A percentile compares a stretch with the other conserved stretches of the same genome.
Conservation (phyloP, 2,888 invertebrate species). For the Sinhomidia bicolor region DNA sequence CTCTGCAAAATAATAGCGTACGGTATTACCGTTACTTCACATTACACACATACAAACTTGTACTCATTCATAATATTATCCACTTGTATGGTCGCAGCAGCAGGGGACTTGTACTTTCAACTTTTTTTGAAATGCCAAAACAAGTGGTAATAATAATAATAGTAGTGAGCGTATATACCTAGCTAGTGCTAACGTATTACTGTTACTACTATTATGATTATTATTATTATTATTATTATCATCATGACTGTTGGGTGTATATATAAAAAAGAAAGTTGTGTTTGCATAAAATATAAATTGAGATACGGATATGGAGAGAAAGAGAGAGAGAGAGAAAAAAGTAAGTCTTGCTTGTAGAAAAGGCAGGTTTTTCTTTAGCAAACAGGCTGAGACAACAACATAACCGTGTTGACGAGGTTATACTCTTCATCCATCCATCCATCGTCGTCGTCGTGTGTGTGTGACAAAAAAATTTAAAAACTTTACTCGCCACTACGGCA, state of each 20-base stretch:
- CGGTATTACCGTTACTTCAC: not conserved
- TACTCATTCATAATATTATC: slow-evolving; percentile 31
- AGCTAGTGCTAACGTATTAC: slow-evolving; percentile 27
- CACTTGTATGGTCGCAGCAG: slow-evolving; percentile 52
- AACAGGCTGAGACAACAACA: not conserved
- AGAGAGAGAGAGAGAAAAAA: not conserved
- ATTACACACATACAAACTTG: slow-evolving; percentile 31
- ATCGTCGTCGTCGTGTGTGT: not conserved
- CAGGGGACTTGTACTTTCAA: slow-evolving; percentile 52
- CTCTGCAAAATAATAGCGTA: no score
- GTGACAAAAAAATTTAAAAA: slow-evolving; percentile 26
- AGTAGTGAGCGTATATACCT: slow-evolving; percentile 6
- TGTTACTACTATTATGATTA: slow-evolving; percentile 12
- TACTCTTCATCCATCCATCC: not conserved
- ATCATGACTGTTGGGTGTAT: not conserved
- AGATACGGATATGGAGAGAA: not conserved
- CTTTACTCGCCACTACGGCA: not conserved
- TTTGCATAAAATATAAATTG: slow-evolving; percentile 51
- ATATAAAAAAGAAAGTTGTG: slow-evolving; percentile 25
- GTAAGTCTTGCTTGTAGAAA: no score
- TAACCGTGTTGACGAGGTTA: slow-evolving; percentile 7
- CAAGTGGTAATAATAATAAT: slow-evolving; percentile 51
- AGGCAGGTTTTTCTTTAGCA: no score
- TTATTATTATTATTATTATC: slow-evolving; percentile 36
- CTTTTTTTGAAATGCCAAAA: slow-evolving; percentile 51